Evolutionary conservation across 2,797 vertebrate species (phyloP), one percentile per base, ranked within the genome.

Genomic region (Falco concolor): DNA sequence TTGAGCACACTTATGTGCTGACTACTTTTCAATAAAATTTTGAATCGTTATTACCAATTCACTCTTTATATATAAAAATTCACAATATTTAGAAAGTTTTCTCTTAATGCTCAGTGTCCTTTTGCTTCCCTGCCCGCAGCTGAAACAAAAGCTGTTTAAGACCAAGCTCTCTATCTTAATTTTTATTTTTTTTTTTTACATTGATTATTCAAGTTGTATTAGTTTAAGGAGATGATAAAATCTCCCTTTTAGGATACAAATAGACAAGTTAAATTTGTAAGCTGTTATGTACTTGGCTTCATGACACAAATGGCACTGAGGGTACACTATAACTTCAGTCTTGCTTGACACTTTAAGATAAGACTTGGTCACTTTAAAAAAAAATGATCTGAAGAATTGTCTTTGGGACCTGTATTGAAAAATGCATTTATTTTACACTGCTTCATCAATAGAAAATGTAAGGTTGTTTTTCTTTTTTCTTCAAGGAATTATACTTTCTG

Each of bases 11-110:
- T 81, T 90, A 74, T 25, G 97, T 97, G 98, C 97, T 86, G 84
- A 97, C 91, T 97, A 97, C 97, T 97, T 97, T 89, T 91, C 96
- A 93, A 97, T 98, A 98, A 98, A 98, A 98, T 98, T 98, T 98
- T 98, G 97, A 96, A 97, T 97, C 97, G 98, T 97, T 96, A 85
- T 97, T 97, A 97, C 96, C 97, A 98, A 98, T 95, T 95, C 89
- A 93, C 82, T 95, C 91, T 96, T 96, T 96, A 98, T 97, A 97
- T 93, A 97, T 93, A 98, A 97, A 91, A 97, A 94, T 87, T 97
- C 95, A 91, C 91, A 96, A 94, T 97, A 97, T 92, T 97, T 96
- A 97, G 96, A 93, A 95, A 91, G 95, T 96, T 96, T 95, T 94
- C 83, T 87, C 83, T 95, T 97, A 91, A 96, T 97, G 96, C 95